These are phyloP conservation scores for Drosophila navojoa DNA, from an alignment of 1,140 invertebrate species.

Conservation along the genomic window DNA sequence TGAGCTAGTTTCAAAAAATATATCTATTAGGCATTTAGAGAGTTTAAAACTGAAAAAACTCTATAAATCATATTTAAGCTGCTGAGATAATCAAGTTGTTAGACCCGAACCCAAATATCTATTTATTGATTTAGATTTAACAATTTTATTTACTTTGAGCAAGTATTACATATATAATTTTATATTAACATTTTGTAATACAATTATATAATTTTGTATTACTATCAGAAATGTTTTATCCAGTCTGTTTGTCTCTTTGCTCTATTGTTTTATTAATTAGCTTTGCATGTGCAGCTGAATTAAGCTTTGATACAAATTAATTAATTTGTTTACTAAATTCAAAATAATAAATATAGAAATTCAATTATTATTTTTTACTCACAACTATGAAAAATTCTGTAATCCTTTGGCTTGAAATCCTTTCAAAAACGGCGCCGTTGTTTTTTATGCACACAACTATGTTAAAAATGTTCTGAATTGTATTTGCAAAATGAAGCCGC, in stretches of 20 bases:
- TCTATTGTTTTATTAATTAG: slow-evolving; percentile 9
- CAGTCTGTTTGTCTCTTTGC: neutral
- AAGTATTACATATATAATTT: neutral
- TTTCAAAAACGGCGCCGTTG: neutral
- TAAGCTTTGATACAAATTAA: too few species aligned
- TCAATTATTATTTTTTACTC: too few species aligned
- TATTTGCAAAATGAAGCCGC: slow-evolving; percentile 77
- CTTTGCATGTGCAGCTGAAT: slow-evolving; percentile 1
- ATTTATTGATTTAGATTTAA: too few species aligned
- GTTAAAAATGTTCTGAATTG: slow-evolving; percentile 80
- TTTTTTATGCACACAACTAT: slow-evolving; percentile 25
- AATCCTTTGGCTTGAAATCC: slow-evolving; percentile 14
- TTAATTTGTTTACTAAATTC: too few species aligned
- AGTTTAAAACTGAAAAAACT: too few species aligned
- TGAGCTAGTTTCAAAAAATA: too few species aligned
- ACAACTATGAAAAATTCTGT: neutral
- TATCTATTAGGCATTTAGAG: too few species aligned
- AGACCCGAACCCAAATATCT: too few species aligned
- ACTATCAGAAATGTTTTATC: neutral
- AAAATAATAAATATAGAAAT: too few species aligned
- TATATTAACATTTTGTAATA: neutral
- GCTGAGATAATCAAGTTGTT: too few species aligned
- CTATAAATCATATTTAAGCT: too few species aligned
- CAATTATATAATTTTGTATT: neutral
- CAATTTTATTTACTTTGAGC: too few species aligned